Percentiles rank a stretch among this genome's conserved stretches.
Evolutionary conservation across 2,797 vertebrate genomes (phyloP).

Genomic region (Meriones psammophilus): DNA sequence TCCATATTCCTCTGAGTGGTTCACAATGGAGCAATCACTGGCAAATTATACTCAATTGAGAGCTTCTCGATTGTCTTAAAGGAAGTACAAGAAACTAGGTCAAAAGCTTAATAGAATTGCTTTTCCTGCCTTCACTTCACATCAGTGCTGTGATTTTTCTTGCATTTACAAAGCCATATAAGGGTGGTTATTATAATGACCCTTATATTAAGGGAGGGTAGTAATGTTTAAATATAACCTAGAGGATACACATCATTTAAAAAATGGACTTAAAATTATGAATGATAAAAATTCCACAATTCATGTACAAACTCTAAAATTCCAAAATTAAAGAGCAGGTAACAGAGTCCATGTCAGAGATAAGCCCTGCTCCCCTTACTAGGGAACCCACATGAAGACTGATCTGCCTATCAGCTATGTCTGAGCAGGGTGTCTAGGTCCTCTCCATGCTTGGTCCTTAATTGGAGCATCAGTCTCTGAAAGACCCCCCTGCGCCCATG

Average conservation of each 20-base stretch:
- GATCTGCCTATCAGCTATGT: too few species aligned
- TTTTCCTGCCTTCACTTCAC: conserved; percentile 47
- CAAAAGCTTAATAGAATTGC: conserved; percentile 55
- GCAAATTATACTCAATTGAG: conserved; percentile 6
- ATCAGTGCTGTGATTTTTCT: conserved; percentile 44
- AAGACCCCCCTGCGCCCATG: too few species aligned
- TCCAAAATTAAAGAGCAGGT: background rate
- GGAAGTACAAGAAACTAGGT: conserved; percentile 66
- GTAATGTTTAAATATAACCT: background rate
- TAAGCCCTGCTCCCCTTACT: too few species aligned
- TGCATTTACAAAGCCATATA: conserved; percentile 13
- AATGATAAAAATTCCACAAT: background rate
- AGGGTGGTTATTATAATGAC: conserved; percentile 17
- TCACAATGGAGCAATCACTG: conserved; percentile 3
- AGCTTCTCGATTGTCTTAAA: conserved; percentile 48
- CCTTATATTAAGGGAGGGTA: background rate
- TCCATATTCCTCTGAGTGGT: background rate
- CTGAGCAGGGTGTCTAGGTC: too few species aligned
- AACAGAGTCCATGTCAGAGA: too few species aligned
- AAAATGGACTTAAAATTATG: conserved; percentile 46
- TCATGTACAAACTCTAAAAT: background rate
- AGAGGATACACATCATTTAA: background rate
- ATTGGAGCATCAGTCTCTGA: too few species aligned
- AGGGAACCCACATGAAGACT: too few species aligned
- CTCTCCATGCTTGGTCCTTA: too few species aligned